Conservation (phyloP, 2,888 invertebrate genomes). For the Cyclophora punctaria region DNA sequence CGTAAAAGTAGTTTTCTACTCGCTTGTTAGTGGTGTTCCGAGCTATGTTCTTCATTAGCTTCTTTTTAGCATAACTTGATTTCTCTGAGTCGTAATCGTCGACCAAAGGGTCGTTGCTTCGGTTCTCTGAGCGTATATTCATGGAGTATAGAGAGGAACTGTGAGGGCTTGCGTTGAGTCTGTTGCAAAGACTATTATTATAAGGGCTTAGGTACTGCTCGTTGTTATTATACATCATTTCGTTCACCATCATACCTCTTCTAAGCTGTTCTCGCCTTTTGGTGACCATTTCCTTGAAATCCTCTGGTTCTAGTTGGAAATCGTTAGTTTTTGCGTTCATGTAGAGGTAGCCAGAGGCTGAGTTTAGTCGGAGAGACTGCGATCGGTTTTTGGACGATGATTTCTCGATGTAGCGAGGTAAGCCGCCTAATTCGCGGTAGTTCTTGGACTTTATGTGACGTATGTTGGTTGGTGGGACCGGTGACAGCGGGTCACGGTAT, state of each 20-base stretch:
- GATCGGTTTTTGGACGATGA: conserved; percentile 51
- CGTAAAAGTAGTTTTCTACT: conserved; percentile 65
- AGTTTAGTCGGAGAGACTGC: conserved; percentile 62
- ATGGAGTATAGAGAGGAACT: conserved; percentile 60
- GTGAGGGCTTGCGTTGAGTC: conserved; percentile 46
- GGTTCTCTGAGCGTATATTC: conserved; percentile 52
- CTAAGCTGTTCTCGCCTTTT: conserved; percentile 61
- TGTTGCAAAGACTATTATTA: conserved; percentile 40
- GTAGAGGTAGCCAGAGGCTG: conserved; percentile 66
- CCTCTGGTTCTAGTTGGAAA: conserved; percentile 64
- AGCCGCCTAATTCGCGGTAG: conserved; percentile 45
- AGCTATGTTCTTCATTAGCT: conserved; percentile 63
- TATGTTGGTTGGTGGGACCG: conserved; percentile 56
- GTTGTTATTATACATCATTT: conserved; percentile 49
- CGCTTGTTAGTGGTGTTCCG: conserved; percentile 49
- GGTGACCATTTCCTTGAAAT: conserved; percentile 63
- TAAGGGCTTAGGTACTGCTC: conserved; percentile 48
- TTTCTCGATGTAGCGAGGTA: conserved; percentile 65
- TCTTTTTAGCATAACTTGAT: conserved; percentile 63
- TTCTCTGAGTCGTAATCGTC: conserved; percentile 68
- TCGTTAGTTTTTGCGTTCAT: conserved; percentile 69
- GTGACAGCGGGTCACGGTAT: conserved; percentile 65
- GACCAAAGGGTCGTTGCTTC: conserved; percentile 63
- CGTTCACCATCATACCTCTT: conserved; percentile 57
- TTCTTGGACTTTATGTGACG: conserved; percentile 52